A percentile compares a stretch with the other conserved stretches of the same genome.
phyloP scores from a whole-genome alignment of 2,888 invertebrate species.

The Netelia melanura region DNA sequence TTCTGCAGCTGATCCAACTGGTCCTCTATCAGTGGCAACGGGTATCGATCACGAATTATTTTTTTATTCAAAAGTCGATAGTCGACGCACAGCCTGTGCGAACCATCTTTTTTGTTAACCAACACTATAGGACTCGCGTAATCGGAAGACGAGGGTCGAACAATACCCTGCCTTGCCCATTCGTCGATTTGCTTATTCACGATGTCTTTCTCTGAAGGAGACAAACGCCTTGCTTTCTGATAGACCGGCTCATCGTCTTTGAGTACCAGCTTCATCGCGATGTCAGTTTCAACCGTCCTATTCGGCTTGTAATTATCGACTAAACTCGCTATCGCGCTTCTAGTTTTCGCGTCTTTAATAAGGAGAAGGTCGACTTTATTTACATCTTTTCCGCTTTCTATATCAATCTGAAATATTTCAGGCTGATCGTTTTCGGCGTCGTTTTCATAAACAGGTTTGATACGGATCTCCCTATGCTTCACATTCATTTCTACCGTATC shows the following conservation, averaged over 20 bases:
- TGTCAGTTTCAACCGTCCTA: constrained; percentile 32
- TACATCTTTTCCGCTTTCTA: constrained; percentile 10
- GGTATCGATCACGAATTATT: constrained; percentile 69
- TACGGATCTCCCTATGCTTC: no score
- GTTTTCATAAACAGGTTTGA: background rate
- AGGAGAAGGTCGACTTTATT: background rate
- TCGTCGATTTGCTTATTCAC: constrained; percentile 67
- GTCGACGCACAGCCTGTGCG: constrained; percentile 71
- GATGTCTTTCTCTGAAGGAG: constrained; percentile 58
- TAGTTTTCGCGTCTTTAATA: background rate
- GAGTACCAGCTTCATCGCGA: constrained; percentile 60
- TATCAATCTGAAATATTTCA: constrained; percentile 32
- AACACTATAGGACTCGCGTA: constrained; percentile 72
- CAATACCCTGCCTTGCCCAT: constrained; percentile 69
- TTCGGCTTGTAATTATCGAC: constrained; percentile 51
- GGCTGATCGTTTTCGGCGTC: background rate
- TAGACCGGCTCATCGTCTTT: constrained; percentile 62
- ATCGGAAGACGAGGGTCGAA: constrained; percentile 68
- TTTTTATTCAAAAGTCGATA: constrained; percentile 71
- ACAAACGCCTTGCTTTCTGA: constrained; percentile 65
- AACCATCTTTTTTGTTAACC: constrained; percentile 70
- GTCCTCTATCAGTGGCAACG: constrained; percentile 73
- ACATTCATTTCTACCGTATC: no score
- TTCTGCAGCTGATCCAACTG: constrained; percentile 64
- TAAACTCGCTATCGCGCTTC: constrained; percentile 3